Conservation (phyloP, 2,888 invertebrate genomes). For the Acrocyrtus sp. region DNA sequence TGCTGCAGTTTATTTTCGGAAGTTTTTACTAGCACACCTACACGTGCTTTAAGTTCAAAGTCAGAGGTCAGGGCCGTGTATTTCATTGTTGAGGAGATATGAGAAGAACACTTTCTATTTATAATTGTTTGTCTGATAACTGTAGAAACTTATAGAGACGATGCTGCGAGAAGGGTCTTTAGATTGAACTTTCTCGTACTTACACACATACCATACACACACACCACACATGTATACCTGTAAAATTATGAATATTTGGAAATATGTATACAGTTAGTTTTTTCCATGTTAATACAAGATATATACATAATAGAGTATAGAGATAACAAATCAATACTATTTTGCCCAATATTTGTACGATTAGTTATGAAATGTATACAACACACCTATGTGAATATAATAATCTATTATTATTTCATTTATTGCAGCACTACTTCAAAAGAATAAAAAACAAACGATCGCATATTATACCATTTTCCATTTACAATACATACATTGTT, state of each 20-base stretch:
- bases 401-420: neutral
- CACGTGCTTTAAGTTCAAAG: too few species aligned
- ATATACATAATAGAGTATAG: constrained; percentile 6
- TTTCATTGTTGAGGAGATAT: too few species aligned
- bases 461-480: constrained; percentile 42
- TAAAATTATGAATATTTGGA: constrained; percentile 22
- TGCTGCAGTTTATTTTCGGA: too few species aligned
- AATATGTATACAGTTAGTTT: constrained; percentile 31
- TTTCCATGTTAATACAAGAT: constrained; percentile 17
- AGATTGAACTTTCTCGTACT: too few species aligned
- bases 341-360: constrained; percentile 54
- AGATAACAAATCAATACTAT: constrained; percentile 48
- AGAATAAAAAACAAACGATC: constrained; percentile 23
- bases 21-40: too few species aligned
- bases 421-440: constrained; percentile 15
- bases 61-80: too few species aligned
- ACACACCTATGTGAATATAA: constrained; percentile 33
- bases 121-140: too few species aligned
- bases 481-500: constrained; percentile 39
- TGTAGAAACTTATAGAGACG: too few species aligned
- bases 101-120: too few species aligned
- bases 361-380: constrained; percentile 14
- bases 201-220: too few species aligned
- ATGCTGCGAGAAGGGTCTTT: too few species aligned
- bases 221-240: constrained; percentile 44